Percentiles rank a stretch among this genome's conserved stretches.
These are phyloP conservation scores for Unio pictorum DNA, from an alignment of 2,888 invertebrate species.

Conservation along the genomic window DNA sequence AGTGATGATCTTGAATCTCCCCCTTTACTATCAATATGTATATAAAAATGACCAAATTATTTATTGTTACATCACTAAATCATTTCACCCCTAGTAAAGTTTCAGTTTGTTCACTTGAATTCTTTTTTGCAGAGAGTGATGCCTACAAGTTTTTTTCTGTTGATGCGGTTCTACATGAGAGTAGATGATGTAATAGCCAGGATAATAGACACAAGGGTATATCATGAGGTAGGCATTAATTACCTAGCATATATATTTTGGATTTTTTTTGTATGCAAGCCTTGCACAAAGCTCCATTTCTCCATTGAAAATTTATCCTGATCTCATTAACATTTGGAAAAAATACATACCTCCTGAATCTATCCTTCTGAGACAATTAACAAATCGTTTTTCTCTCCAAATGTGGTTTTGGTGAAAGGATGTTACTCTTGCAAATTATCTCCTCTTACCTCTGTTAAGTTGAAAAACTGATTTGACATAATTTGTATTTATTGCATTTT, in stretches of 20 bases:
- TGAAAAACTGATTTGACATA: too few relatives aligned
- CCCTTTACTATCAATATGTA: neutral
- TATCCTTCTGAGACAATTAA: too few relatives aligned
- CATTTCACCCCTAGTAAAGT: too few relatives aligned
- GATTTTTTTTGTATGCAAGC: neutral
- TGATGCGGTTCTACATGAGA: conserved; percentile 91
- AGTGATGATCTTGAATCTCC: neutral
- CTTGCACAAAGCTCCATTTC: neutral
- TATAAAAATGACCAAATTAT: neutral
- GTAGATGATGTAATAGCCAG: conserved; percentile 93
- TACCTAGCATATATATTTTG: neutral
- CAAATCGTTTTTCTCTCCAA: too few relatives aligned
- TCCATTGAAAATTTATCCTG: neutral
- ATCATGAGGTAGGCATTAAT: conserved; percentile 62
- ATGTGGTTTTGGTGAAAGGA: too few relatives aligned
- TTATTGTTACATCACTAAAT: too few relatives aligned
- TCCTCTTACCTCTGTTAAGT: too few relatives aligned
- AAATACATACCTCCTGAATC: too few relatives aligned
- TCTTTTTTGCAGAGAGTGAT: conserved; percentile 87
- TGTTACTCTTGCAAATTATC: too few relatives aligned
- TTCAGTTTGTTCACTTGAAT: neutral
- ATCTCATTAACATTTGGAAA: too few relatives aligned
- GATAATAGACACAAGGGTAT: conserved; percentile 83
- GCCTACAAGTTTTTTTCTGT: conserved; percentile 92
- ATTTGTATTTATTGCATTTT: too few relatives aligned